Evolutionary conservation across 2,113 vertebrate species (phyloP).

Genomic region (Brachypteracias leptosomus): DNA sequence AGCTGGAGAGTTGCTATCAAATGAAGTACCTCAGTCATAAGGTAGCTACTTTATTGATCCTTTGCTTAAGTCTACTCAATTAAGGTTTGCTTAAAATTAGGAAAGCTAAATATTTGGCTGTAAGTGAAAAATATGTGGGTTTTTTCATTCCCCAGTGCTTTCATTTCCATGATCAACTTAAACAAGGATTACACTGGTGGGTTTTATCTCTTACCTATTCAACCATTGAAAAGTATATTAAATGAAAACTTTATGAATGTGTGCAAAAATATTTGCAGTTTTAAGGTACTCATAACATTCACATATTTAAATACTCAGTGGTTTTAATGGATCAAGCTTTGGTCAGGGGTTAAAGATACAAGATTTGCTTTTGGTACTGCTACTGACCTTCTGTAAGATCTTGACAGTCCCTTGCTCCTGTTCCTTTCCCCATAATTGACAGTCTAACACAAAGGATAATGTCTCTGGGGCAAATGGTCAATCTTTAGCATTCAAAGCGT

Average conservation of each 20-base stretch:
- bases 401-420: not conserved
- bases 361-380: not conserved
- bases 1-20: not conserved
- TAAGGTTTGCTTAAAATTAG: not conserved
- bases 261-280: not conserved
- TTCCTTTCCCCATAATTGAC: not conserved
- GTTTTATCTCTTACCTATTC: not conserved
- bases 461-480: fast-evolving
- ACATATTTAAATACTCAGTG: not conserved
- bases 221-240: not conserved
- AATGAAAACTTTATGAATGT: not conserved
- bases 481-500: not conserved
- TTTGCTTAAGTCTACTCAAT: not conserved
- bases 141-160: not conserved
- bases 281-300: not conserved
- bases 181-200: not conserved
- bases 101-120: not conserved
- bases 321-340: not conserved
- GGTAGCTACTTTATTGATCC: not conserved
- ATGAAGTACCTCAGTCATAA: not conserved
- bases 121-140: not conserved
- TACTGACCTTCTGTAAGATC: not conserved
- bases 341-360: not conserved
- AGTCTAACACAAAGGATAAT: not conserved
- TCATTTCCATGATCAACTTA: not conserved